phyloP scores from a whole-genome alignment of 2,113 vertebrate genomes.

The Condylura cristata region DNA sequence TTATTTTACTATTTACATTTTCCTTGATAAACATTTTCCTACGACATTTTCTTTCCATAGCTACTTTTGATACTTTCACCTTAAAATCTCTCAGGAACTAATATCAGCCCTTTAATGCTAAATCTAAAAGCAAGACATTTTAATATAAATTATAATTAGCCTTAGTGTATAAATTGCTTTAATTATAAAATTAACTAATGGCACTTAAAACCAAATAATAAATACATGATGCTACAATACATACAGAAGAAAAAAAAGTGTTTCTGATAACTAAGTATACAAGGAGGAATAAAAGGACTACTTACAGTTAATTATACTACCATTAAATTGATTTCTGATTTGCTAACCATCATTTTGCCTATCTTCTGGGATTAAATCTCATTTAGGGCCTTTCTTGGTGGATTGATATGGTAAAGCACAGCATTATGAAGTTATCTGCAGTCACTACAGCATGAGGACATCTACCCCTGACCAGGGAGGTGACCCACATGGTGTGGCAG shows the following conservation, averaged over 20 bases:
- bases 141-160: not conserved
- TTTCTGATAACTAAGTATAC: not conserved
- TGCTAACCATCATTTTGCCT: not conserved
- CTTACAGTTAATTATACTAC: not conserved
- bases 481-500: too few relatives aligned
- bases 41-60: not conserved
- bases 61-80: not conserved
- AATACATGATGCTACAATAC: not conserved
- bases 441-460: too few relatives aligned
- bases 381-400: too few relatives aligned
- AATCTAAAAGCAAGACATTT: not conserved
- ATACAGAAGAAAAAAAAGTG: not conserved
- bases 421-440: too few relatives aligned
- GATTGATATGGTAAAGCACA: too few relatives aligned
- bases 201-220: conserved; percentile 33
- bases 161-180: not conserved
- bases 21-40: not conserved
- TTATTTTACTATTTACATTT: not conserved
- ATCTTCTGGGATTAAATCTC: not conserved
- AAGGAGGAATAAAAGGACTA: not conserved
- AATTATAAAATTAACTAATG: not conserved
- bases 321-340: conserved; percentile 5
- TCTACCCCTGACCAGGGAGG: too few relatives aligned
- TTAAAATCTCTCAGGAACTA: not conserved
- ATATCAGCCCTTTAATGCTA: not conserved